A percentile compares a stretch with the other conserved stretches of the same genome.
Conservation (phyloP, 2,113 vertebrate genomes). For the Hyla sarda region DNA sequence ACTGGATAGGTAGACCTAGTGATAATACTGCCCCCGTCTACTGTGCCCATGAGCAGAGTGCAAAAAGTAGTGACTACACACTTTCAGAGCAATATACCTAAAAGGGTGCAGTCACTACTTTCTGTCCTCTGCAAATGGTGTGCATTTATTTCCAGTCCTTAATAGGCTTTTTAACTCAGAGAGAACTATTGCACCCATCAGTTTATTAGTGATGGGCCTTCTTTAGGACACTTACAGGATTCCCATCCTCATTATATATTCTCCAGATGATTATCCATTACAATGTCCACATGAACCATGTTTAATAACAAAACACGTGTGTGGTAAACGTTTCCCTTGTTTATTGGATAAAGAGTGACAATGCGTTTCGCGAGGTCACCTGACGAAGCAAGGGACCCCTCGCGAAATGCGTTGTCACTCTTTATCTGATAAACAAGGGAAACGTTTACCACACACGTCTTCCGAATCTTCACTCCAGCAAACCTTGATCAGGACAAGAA, state of each 20-base stretch:
- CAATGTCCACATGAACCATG: not conserved
- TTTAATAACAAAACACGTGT: no score
- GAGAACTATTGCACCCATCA: not conserved
- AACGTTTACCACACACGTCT: no score
- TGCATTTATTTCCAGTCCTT: not conserved
- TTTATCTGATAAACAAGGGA: no score
- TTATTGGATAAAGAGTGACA: no score
- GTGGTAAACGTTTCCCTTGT: no score
- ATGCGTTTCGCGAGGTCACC: no score
- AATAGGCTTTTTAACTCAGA: not conserved
- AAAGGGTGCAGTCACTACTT: not conserved
- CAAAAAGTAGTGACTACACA: not conserved
- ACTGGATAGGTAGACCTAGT: not conserved
- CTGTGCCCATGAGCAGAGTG: not conserved
- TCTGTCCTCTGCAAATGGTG: not conserved
- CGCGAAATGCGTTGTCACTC: no score
- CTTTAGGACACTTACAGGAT: not conserved
- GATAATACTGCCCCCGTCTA: not conserved
- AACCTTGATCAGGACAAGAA: no score
- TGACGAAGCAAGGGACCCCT: no score
- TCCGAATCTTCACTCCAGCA: no score
- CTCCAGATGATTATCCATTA: not conserved
- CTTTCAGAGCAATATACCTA: no score
- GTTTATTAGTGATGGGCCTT: not conserved
- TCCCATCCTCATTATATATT: not conserved